These are phyloP conservation scores for Tolmerus cingulatus DNA, from an alignment of 2,888 invertebrate species.

Conservation along the genomic window DNA sequence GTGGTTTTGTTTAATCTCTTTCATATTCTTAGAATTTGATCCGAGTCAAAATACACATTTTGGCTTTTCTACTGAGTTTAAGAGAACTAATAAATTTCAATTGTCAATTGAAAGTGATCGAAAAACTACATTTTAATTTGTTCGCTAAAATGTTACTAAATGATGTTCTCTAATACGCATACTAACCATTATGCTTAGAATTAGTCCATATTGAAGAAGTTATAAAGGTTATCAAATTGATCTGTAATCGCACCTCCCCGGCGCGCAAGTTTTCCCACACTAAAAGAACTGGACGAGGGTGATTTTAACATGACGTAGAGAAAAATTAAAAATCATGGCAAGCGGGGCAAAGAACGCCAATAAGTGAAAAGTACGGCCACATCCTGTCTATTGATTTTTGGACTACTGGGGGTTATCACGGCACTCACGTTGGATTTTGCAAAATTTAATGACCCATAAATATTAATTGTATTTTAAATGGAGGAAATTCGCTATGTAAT, in stretches of 20 bases:
- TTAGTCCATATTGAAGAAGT: neutral
- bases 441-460: conserved; percentile 16
- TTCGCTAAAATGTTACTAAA: no score
- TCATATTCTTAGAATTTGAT: neutral
- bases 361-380: neutral
- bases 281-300: neutral
- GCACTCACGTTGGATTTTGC: neutral
- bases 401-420: neutral
- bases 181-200: no score
- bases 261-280: neutral
- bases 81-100: neutral
- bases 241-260: neutral
- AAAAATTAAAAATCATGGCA: neutral
- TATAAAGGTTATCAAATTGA: neutral
- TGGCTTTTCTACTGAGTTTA: neutral
- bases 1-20: neutral
- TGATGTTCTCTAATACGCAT: no score
- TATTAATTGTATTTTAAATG: neutral
- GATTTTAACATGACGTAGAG: neutral
- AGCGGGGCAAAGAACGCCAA: neutral
- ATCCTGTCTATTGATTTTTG: neutral
- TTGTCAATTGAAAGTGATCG: neutral
- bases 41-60: neutral
- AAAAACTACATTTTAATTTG: neutral
- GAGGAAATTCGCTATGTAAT: neutral